These are phyloP conservation scores for Donacobius atricapilla DNA, from an alignment of 2,113 vertebrate species.

Conservation along the genomic window DNA sequence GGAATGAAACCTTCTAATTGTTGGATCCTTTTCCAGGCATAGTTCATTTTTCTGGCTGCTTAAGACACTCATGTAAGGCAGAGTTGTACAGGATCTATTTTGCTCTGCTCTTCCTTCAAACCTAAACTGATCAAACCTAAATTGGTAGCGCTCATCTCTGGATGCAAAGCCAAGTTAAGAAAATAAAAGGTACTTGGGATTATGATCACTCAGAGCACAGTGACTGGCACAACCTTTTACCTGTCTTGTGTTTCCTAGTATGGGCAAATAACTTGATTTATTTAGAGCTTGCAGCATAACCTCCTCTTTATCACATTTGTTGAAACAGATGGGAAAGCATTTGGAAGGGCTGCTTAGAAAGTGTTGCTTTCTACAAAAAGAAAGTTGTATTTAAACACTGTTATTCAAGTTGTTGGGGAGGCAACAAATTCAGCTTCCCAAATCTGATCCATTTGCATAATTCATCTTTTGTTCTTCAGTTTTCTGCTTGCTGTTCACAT, in stretches of 20 bases:
- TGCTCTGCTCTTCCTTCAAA: not conserved
- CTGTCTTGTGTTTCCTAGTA: constrained; percentile 16
- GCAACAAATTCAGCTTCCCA: constrained; percentile 40
- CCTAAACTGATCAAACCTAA: not conserved
- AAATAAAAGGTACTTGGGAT: not conserved
- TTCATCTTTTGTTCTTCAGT: constrained; percentile 20
- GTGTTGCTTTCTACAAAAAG: constrained; percentile 66
- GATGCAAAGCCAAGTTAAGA: not conserved
- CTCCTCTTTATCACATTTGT: constrained; percentile 78
- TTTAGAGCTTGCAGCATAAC: constrained; percentile 55
- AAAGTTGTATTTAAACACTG: constrained; percentile 66
- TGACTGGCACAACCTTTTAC: not conserved
- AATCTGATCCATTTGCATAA: constrained; percentile 45
- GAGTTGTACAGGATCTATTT: not conserved
- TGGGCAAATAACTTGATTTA: constrained; percentile 3
- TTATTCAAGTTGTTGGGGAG: constrained; percentile 60
- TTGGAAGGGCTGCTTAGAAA: constrained; percentile 66
- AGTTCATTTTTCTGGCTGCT: not conserved
- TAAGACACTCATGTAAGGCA: not conserved
- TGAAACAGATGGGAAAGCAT: constrained; percentile 78
- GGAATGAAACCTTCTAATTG: not conserved
- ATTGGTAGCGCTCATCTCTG: not conserved
- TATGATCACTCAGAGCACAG: fast-evolving
- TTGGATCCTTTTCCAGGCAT: not conserved
- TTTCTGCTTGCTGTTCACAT: constrained; percentile 49